Evolutionary conservation across 2,888 invertebrate species (phyloP), one percentile per base, ranked within the genome.

Genomic region (Steromphala cineraria): DNA sequence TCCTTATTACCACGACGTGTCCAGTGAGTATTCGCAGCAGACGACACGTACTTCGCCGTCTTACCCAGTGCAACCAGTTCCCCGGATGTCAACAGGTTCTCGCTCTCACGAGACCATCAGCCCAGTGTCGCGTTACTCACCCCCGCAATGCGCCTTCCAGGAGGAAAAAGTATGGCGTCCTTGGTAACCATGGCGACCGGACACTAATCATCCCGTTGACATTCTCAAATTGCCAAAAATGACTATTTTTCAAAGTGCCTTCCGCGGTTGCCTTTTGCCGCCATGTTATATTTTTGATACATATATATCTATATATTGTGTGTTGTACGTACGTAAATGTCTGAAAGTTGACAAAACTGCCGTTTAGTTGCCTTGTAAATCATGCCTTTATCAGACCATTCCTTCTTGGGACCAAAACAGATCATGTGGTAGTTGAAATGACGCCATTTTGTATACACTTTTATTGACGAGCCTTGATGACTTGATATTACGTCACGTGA

Each of bases 91-190:
- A 62, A 62, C 62, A 62, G 36, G 36, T 40, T 36, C 31, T 36
- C 71, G 71, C 10, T 24, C 55, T 31, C 40, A 24, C n/a, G 53
- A 76, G 15, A 55, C 76, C n/a, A 40, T 53, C 10, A 55, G 31
- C 31, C 55, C 53, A 3, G 75, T 75, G 15, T 55, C 24, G n/a
- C 31, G 31, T 28, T 31, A 53, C 19, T 53, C 76, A 17, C 75
- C 79, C n/a, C 75, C 79, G 7, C 75, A 40, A 21, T 79, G 79
- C 53, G 31, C 56, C 36, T 79, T 79, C 75, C 52, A 74, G 24
- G 79, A 79, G 21, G 79, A 79, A 21, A 79, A 74, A 55, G 40
- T 79, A 21, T 79, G 79, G 79, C 79, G 79, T 52, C 79, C 79
- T 1, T 79, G 79, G 79, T 79, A 74, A 79, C 67, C 67, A 36